Percentiles rank a stretch among this genome's conserved stretches.
Evolutionary conservation across 2,113 vertebrate species (phyloP).

Genomic region (Orientallactaga bullata): DNA sequence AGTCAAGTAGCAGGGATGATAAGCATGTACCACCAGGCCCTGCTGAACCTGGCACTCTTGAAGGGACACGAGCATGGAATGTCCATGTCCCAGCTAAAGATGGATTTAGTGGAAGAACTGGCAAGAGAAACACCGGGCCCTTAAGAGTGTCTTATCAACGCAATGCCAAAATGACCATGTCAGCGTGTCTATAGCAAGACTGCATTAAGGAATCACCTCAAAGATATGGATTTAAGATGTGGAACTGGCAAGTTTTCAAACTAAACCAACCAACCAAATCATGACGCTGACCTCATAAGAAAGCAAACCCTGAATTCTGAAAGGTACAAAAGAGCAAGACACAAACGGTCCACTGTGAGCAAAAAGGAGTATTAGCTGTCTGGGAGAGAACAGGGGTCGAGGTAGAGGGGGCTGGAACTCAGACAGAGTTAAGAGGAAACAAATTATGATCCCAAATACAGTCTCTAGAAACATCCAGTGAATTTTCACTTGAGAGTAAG

Average conservation of each 20-base stretch:
- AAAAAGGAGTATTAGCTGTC: not conserved
- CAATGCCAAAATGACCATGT: not conserved
- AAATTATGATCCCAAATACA: not conserved
- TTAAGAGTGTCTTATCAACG: conserved; percentile 13
- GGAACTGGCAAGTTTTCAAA: not conserved
- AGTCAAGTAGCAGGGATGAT: not conserved
- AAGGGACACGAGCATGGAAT: not conserved
- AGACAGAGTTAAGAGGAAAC: conserved; percentile 5
- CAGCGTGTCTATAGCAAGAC: not conserved
- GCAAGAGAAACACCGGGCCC: not conserved
- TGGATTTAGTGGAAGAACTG: not conserved
- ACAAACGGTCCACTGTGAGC: not conserved
- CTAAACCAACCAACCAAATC: not conserved
- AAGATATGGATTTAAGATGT: conserved; percentile 13
- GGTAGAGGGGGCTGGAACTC: not conserved
- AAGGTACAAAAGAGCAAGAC: not conserved
- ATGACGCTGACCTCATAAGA: not conserved
- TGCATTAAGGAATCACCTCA: conserved; percentile 11
- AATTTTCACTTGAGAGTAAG: conserved; percentile 63
- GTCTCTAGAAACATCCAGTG: conserved; percentile 55
- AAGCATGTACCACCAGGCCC: not conserved
- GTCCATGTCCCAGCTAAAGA: not conserved
- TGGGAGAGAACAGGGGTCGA: not conserved
- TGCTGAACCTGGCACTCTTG: not conserved
- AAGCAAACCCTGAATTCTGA: not conserved